Conservation (phyloP, 2,797 vertebrate genomes). For the Tauraco hartlaubi region DNA sequence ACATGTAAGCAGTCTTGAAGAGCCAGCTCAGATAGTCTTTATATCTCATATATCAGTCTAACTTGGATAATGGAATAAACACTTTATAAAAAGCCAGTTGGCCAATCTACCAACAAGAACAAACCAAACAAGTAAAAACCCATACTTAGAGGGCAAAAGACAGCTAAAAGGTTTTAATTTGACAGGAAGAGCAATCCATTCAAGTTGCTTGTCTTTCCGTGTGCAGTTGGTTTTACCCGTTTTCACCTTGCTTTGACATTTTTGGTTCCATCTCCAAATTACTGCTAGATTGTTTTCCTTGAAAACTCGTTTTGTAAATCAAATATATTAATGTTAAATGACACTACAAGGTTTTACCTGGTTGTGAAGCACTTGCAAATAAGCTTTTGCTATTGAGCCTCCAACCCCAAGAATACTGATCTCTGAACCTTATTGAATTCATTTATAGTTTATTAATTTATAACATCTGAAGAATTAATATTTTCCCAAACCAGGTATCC, state of each 20-base stretch:
- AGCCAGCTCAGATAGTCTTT: background rate
- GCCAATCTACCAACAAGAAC: background rate
- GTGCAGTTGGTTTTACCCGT: background rate
- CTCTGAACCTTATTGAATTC: background rate
- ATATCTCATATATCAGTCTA: background rate
- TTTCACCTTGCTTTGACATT: background rate
- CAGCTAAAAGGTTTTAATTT: background rate
- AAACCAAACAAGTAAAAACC: background rate
- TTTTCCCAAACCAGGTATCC: background rate
- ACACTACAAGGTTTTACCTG: background rate
- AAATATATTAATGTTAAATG: background rate
- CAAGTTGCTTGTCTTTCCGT: background rate
- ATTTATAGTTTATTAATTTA: background rate
- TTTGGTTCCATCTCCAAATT: background rate
- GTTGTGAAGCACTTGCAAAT: background rate
- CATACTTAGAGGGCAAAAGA: background rate
- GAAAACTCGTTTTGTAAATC: background rate
- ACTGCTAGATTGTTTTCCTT: background rate
- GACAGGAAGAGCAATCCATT: background rate
- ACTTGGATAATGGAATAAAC: background rate
- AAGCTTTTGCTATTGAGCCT: background rate
- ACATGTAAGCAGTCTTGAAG: background rate
- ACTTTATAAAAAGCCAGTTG: background rate
- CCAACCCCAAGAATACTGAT: background rate
- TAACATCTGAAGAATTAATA: background rate